phyloP scores from a whole-genome alignment of 2,113 vertebrate genomes.

The Ibidorhyncha struthersii region DNA sequence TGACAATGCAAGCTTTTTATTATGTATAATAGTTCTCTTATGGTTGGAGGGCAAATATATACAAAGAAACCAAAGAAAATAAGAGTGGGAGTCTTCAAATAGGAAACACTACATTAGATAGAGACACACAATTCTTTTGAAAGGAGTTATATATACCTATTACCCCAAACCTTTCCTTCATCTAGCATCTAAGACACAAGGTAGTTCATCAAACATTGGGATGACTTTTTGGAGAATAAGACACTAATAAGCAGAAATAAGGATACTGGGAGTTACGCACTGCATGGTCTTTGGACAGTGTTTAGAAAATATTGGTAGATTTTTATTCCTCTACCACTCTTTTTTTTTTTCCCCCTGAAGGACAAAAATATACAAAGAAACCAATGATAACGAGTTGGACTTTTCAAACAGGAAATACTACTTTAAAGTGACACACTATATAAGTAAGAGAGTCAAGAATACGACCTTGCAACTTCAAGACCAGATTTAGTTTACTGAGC shows the following conservation, averaged over 20 bases:
- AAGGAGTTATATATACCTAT: neutral
- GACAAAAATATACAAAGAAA: neutral
- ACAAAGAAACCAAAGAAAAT: neutral
- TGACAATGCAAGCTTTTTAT: neutral
- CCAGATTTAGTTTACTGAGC: neutral
- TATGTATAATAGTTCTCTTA: neutral
- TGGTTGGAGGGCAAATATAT: neutral
- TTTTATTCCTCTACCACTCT: rapidly evolving
- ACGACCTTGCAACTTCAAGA: neutral
- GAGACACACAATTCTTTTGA: neutral
- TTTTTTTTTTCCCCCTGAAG: neutral
- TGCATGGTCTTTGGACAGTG: neutral
- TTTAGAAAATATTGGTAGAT: neutral
- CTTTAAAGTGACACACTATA: neutral
- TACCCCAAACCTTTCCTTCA: neutral
- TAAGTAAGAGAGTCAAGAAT: neutral
- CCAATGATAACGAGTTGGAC: rapidly evolving
- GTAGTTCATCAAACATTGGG: neutral
- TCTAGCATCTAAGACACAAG: neutral
- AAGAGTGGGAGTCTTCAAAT: neutral
- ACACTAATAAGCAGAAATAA: neutral
- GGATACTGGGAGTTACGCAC: neutral
- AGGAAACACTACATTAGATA: neutral
- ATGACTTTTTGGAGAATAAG: neutral
- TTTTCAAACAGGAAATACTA: neutral